Base-by-base conservation (phyloP, 1,140 invertebrate genomes). In the Lordiphosa stackelbergi region DNA sequence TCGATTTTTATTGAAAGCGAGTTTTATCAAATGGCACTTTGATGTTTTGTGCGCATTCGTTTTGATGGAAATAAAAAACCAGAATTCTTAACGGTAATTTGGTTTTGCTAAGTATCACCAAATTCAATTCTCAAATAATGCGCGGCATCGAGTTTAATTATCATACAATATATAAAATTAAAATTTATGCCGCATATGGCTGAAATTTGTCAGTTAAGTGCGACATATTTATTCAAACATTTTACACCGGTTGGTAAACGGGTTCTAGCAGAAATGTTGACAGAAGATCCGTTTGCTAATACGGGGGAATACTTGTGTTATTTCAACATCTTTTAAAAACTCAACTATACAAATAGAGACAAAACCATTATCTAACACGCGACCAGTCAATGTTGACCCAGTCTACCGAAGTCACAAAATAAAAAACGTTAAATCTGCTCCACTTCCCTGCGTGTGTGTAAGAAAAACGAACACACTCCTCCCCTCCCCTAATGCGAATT, bases 401-500 rank as follows among this genome's bases (percentile, higher is more conserved):
- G 43, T 46, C 43, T 42, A 24, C 43, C 11, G 3, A 46, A 46
- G 22, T 31, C 11, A 46, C 43, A 46, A 46, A 19, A 19, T 3
- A 19, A 19, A 24, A 46, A 46, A 46, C 24, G 24, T 31, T 8
- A 31, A 31, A 8, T 31, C 43, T 46, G 43, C 43, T 46, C 43
- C 43, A 46, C 43, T 46, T 46, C 28, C 28, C 6, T 8, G 28
- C 28, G 28, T 31, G 28, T 31, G 31, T 34, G 43, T 28, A 24
- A n/a, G 11, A 43, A 12, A 19, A 43, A 43, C 19, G 24, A 28
- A 31, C 16, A 46, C 9, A 47, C 53, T 54, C 19, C 12, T 38
- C 41, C 41, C 41, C n/a, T 8, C 41, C 24, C 24, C 28, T 35
- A 57, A 68, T 49, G 53, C 54, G 65, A 64, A 68, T 64, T 64